A percentile compares a stretch with the other conserved stretches of the same genome.
phyloP scores from a whole-genome alignment of 2,797 vertebrate genomes.

The Pelochelys cantorii region DNA sequence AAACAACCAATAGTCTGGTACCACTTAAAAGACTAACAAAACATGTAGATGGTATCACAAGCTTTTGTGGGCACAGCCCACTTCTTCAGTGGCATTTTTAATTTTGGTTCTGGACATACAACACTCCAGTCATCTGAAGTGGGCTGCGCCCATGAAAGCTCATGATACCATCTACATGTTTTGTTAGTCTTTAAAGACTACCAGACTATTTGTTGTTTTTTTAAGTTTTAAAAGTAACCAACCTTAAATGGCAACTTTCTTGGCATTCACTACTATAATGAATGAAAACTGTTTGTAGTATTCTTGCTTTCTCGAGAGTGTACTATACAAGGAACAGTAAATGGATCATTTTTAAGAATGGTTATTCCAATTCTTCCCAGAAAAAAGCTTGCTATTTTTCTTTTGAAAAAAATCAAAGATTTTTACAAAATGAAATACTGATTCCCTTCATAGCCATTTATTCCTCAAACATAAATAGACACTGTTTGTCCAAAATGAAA shows the following conservation, averaged over 20 bases:
- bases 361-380: neutral
- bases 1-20: too few relatives aligned
- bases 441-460: neutral
- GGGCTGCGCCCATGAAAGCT: too few relatives aligned
- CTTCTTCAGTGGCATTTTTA: too few relatives aligned
- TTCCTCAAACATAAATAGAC: neutral
- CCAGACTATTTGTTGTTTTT: too few relatives aligned
- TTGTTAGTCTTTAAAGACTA: too few relatives aligned
- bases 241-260: neutral
- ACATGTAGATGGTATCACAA: too few relatives aligned
- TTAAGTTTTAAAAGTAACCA: neutral
- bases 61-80: too few relatives aligned
- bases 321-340: neutral
- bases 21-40: too few relatives aligned
- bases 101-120: too few relatives aligned
- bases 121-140: too few relatives aligned
- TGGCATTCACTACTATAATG: neutral
- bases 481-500: neutral
- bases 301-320: conserved; percentile 12
- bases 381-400: neutral
- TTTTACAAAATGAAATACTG: neutral
- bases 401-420: neutral
- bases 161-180: too few relatives aligned
- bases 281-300: neutral
- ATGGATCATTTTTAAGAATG: neutral